phyloP scores from a whole-genome alignment of 2,113 vertebrate genomes.

The Phodopus roborovskii region DNA sequence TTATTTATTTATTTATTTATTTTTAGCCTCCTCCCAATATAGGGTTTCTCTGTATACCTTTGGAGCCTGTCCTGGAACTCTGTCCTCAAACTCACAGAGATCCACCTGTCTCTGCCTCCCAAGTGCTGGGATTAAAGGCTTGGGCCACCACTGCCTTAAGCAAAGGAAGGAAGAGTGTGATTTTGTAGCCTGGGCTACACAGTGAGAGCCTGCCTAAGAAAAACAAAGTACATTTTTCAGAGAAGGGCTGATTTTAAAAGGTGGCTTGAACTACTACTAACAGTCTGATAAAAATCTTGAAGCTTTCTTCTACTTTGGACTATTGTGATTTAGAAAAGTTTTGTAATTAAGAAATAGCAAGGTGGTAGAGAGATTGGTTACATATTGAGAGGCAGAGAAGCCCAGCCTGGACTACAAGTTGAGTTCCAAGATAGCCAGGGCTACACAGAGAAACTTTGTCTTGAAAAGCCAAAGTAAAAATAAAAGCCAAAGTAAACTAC shows the following conservation, averaged over 20 bases:
- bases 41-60: too few relatives aligned
- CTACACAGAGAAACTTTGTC: not conserved
- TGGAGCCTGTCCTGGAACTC: too few relatives aligned
- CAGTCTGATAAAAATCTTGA: not conserved
- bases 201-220: not conserved
- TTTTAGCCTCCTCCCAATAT: too few relatives aligned
- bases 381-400: not conserved
- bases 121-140: too few relatives aligned
- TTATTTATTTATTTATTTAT: too few relatives aligned
- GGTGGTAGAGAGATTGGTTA: not conserved
- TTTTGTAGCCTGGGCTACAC: not conserved
- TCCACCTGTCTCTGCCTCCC: too few relatives aligned
- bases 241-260: not conserved
- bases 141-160: not conserved
- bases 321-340: constrained; percentile 34
- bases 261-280: constrained; percentile 14
- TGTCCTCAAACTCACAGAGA: too few relatives aligned
- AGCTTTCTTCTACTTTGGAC: constrained; percentile 14
- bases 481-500: too few relatives aligned
- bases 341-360: constrained; percentile 23
- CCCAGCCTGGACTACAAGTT: not conserved
- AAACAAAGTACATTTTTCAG: not conserved
- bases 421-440: not conserved
- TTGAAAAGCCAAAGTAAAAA: not conserved
- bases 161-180: not conserved